These are phyloP conservation scores for Scaptodrosophila latifasciaeformis DNA, from an alignment of 2,888 invertebrate species.

Conservation along the genomic window DNA sequence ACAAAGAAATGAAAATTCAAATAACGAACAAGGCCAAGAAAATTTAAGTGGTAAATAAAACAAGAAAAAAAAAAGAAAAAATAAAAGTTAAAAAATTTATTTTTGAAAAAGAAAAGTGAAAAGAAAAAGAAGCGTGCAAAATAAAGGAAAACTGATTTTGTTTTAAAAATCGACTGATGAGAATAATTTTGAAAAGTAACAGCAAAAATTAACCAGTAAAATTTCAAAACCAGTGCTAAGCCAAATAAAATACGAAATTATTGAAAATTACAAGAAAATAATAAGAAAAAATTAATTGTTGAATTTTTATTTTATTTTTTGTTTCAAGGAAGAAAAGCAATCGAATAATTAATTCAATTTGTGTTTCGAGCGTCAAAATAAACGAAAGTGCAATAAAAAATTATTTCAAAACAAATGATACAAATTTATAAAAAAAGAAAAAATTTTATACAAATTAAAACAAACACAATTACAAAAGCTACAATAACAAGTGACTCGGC, in stretches of 20 bases:
- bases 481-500: slow-evolving; percentile 30
- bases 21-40: slow-evolving; percentile 4
- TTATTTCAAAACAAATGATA: slow-evolving; percentile 30
- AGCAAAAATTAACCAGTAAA: not conserved
- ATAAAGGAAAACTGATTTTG: slow-evolving; percentile 58
- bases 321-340: no score
- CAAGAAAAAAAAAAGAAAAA: slow-evolving; percentile 30
- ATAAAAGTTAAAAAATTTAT: slow-evolving; percentile 20
- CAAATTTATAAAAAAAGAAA: slow-evolving; percentile 17
- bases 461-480: not conserved
- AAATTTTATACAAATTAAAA: slow-evolving; percentile 26
- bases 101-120: slow-evolving; percentile 27
- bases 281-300: slow-evolving; percentile 4
- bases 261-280: slow-evolving; percentile 45
- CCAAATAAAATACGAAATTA: slow-evolving; percentile 23
- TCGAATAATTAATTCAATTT: slow-evolving; percentile 1
- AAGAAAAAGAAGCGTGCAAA: slow-evolving; percentile 22
- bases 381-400: slow-evolving; percentile 43
- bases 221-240: slow-evolving; percentile 37
- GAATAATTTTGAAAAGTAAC: no score
- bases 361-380: slow-evolving; percentile 22
- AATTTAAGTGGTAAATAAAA: slow-evolving; percentile 26
- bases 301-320: no score
- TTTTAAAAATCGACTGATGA: slow-evolving; percentile 67
- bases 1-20: slow-evolving; percentile 12